Evolutionary conservation across 1,140 invertebrate species (phyloP).

Genomic region (Sarcophaga bullata): DNA sequence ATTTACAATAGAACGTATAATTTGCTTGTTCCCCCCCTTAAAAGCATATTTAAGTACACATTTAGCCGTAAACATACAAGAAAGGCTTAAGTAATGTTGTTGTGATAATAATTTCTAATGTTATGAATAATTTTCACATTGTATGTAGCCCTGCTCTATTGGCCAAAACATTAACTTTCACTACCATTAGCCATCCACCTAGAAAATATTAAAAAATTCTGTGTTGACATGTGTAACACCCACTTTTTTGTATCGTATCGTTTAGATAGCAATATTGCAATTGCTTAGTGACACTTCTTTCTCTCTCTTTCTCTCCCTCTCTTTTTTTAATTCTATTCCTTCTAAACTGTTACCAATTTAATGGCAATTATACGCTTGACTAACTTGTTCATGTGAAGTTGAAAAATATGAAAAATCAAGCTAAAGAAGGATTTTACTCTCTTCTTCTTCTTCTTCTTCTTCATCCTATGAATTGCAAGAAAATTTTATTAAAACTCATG

Average conservation of each 20-base stretch:
- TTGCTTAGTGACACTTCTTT: slow-evolving; percentile 7
- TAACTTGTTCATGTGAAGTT: slow-evolving; percentile 23
- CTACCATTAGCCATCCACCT: background rate
- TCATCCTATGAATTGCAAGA: background rate
- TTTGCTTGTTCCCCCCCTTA: no score
- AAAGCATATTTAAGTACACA: no score
- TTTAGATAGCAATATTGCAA: no score
- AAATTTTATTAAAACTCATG: slow-evolving; percentile 37
- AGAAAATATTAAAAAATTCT: background rate
- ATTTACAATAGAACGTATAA: no score
- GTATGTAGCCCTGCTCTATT: no score
- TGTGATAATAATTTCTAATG: background rate
- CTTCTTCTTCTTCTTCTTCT: background rate
- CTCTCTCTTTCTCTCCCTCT: background rate
- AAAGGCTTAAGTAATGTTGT: background rate
- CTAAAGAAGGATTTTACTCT: background rate
- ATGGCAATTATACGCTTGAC: slow-evolving; percentile 37
- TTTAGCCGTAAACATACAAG: no score
- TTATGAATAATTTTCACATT: no score
- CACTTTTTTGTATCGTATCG: background rate
- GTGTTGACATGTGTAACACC: no score
- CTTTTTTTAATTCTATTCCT: background rate
- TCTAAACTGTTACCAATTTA: slow-evolving; percentile 23
- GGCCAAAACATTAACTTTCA: no score
- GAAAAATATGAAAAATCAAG: background rate